Conservation (phyloP, 2,888 invertebrate species). For the Lasioglossum villosulum region DNA sequence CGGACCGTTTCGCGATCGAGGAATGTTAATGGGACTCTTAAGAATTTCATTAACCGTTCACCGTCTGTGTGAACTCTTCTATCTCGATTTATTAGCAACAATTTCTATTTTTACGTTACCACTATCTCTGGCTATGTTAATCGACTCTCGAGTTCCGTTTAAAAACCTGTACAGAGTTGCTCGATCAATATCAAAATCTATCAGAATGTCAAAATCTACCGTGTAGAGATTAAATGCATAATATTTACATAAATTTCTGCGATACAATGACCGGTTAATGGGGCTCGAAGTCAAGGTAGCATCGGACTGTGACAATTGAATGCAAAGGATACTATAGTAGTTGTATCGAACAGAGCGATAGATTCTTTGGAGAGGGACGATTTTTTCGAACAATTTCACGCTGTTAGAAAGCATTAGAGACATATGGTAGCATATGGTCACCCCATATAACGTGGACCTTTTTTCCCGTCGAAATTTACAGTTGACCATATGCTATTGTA, state of each 20-base stretch:
- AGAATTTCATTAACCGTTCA: background rate
- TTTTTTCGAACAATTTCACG: slow-evolving; percentile 8
- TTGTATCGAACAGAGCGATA: background rate
- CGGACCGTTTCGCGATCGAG: slow-evolving; percentile 25
- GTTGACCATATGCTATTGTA: slow-evolving; percentile 68
- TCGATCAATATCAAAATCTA: too few relatives aligned
- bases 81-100: too few relatives aligned
- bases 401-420: slow-evolving; percentile 16
- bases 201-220: too few relatives aligned
- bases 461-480: slow-evolving; percentile 57
- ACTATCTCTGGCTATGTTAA: background rate
- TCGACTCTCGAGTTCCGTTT: background rate
- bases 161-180: background rate
- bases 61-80: too few relatives aligned
- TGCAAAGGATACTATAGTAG: background rate
- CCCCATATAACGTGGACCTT: slow-evolving; percentile 17
- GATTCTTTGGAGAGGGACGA: background rate
- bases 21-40: background rate
- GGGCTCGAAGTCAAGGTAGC: background rate
- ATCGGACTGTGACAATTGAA: background rate
- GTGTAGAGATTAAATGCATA: background rate
- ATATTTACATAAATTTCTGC: background rate
- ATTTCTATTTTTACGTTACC: too few relatives aligned
- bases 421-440: slow-evolving; percentile 62
- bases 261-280: background rate